Conservation (phyloP, 2,797 vertebrate genomes). For the Tachyglossus aculeatus region DNA sequence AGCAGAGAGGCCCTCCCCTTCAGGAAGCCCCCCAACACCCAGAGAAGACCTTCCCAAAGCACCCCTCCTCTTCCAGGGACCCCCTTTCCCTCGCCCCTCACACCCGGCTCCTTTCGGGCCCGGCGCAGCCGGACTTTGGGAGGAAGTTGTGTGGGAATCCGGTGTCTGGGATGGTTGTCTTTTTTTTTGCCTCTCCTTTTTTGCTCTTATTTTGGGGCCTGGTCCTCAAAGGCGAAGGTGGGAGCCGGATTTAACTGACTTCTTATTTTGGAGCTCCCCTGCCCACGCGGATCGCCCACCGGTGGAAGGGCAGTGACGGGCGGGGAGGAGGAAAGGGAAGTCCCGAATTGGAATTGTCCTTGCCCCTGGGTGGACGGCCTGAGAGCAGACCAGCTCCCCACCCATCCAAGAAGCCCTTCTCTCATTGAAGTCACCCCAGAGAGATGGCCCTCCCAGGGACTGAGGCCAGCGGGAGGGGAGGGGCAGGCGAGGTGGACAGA, state of each 20-base stretch:
- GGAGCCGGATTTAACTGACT: conserved; percentile 61
- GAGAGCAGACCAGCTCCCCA: no score
- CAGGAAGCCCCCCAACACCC: accelerated
- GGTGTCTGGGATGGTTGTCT: conserved; percentile 43
- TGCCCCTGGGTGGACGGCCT: no score
- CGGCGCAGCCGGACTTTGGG: conserved; percentile 20
- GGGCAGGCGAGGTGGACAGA: no score
- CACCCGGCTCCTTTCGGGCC: background rate
- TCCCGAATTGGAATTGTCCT: conserved; percentile 31
- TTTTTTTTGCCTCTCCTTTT: conserved; percentile 47
- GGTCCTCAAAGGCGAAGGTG: no score
- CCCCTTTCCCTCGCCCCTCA: background rate
- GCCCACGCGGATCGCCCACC: conserved; percentile 50
- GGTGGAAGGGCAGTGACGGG: conserved; percentile 41
- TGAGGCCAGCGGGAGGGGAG: no score
- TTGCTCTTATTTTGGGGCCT: no score
- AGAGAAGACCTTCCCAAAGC: no score
- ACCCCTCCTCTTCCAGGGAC: no score
- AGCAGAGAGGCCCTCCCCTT: no score
- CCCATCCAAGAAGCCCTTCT: no score
- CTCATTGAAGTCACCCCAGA: no score
- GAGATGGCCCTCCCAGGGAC: no score
- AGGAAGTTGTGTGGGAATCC: conserved; percentile 64
- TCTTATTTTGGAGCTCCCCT: conserved; percentile 62
- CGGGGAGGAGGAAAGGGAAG: conserved; percentile 21